Evolutionary conservation across 2,797 vertebrate species (phyloP).

Genomic region (Sebastes elongatus): DNA sequence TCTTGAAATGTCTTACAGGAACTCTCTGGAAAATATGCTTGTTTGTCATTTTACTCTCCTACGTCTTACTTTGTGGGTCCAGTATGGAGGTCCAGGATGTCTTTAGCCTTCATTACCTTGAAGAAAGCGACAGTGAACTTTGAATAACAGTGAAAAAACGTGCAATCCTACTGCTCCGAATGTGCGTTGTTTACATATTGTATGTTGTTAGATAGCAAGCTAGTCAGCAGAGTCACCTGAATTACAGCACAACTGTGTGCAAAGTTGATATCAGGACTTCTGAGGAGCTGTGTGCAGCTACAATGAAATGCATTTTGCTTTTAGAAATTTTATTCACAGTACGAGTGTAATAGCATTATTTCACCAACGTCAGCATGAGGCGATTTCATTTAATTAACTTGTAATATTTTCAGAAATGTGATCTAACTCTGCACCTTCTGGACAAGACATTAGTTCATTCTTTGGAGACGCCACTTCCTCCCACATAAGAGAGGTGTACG

Average conservation of each 20-base stretch:
- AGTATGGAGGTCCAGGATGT: background rate
- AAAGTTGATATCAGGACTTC: background rate
- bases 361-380: background rate
- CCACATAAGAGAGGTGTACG: background rate
- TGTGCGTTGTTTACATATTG: background rate
- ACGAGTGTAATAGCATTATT: background rate
- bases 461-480: background rate
- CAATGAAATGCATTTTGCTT: background rate
- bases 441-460: background rate
- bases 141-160: background rate
- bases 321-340: background rate
- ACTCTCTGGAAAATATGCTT: background rate
- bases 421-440: background rate
- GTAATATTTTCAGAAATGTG: background rate
- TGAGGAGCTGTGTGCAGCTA: background rate
- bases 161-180: background rate
- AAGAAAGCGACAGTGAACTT: background rate
- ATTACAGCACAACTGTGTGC: background rate
- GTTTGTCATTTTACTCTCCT: background rate
- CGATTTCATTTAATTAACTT: background rate
- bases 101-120: background rate
- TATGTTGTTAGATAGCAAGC: background rate
- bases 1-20: background rate
- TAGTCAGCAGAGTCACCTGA: background rate
- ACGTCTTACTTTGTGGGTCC: background rate